Evolutionary conservation across 2,113 vertebrate species (phyloP), one percentile per base, ranked within the genome.

Genomic region (Nothocercus julius): DNA sequence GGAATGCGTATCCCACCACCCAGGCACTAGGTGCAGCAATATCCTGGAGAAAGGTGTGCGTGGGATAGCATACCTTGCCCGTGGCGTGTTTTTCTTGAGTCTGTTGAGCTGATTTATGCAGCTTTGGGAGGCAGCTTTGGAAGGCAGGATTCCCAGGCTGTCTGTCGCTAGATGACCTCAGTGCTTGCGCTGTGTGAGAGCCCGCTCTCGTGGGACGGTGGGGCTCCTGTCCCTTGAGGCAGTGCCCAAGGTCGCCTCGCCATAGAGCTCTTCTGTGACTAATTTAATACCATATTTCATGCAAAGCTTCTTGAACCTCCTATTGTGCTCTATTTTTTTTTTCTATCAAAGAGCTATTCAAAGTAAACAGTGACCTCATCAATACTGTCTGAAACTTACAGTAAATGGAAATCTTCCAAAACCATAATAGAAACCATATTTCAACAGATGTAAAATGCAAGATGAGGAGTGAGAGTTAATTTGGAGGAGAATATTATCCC

Each of bases 351-450:
- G 79, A 95, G 79, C 86, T 94, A 91, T 96, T 97, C 93, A 97
- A 95, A 97, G 89, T 94, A 97, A 97, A 96, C 88, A 96, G 85
- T 97, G 96, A 97, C 84, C 70, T 97, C 97, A 97, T 88, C 95
- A 97, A 97, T 96, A 95, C 84, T 13, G 34, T 69, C 96, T 96
- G 95, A 95, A 95, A 94, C 90, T 86, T 97, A 96, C 90, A 92
- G 93, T 95, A 95, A 95, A 92, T 95, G 95, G 97, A 97, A 96
- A 87, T 92, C 70, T 96, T 96, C 95, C 94, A 96, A 96, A 97
- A 88, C 82, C 90, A 75, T 95, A 97, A 96, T 87, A 95, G 95
- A 96, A 97, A 96, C 90, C 90, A 56, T 92, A 97, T 94, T 96
- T 96, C 93, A 91, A 88, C 94, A 96, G 91, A 97, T 76, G 32